Base-by-base conservation (phyloP, 2,888 invertebrate genomes). In the Poecilus cupreus region DNA sequence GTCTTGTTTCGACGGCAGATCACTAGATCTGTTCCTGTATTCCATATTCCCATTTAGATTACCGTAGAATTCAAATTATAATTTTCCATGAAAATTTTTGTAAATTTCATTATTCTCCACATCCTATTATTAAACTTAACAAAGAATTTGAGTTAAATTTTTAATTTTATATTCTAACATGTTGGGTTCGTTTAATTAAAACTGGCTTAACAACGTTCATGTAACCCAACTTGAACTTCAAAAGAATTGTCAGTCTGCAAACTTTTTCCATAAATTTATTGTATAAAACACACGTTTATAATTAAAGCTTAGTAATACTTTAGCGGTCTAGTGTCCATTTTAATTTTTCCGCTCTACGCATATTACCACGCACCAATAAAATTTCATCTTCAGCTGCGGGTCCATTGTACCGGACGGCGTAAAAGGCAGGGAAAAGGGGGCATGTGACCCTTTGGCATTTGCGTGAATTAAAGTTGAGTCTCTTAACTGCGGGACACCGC, bases 381-480 rank as follows among this genome's bases (percentile, higher is more conserved):
- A 60, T 60, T 24, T 26, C 26, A 60, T 60, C 60, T 10, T 60
- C n/a, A 26, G 24, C 60, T 68, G 39, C 68, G 68, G 68, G 68
- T 18, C 18, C 39, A 68, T 68, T 68, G 37, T 68, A 20, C 16
- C 32, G 16, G 11, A 39, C 39, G 11, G 39, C 18, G 11, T 5
- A 11, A 22, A 39, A 68, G 49, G 51, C 74, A 26, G 26, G 74
- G 51, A 18, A 75, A 32, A 75, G 49, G 39, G 64, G 68, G 43
- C 37, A 77, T 60, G n/a, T 77, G 77, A 77, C 77, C 77, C 77
- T 77, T 39, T 77, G 43, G 60, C 77, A 57, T 77, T 60, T 43
- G 57, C 39, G 57, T 39, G 22, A 39, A 39, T 20, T 57, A 60
- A 39, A 32, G 32, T 32, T 13, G 32, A 32, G 26, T 22, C 32